Base-by-base conservation (phyloP, 2,113 vertebrate species). In the Alouatta palliata region DNA sequence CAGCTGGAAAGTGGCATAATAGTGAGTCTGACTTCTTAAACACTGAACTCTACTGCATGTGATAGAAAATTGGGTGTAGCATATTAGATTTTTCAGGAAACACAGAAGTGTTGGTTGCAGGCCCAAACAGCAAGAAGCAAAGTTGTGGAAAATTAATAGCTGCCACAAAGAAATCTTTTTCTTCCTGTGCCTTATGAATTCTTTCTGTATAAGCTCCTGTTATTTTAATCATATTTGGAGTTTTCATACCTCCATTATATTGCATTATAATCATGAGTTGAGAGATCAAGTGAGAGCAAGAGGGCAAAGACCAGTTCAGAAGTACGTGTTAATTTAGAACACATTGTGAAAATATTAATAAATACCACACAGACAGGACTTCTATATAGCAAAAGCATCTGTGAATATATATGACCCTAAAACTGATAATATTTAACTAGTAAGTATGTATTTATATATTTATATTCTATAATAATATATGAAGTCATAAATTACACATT, bases 281-380 rank as follows among this genome's bases (percentile, higher is more conserved):
- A 97, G 73, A 83, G 40, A 90, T 81, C 43, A 85, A 66, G 21
- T 66, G 47, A 96, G 37, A 98, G 16, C 16, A 86, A 85, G 23
- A 90, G 43, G 79, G 21, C n/a, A 96, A 96, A 87, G 49, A 43
- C 52, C 21, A 56, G 35, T 17, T 30, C 35, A 66, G 43, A 52
- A 76, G 13, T 32, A 80, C 37, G 40, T 80, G 71, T 91, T 77
- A 61, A 93, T 87, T 80, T 87, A 68, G 7, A 94, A 82, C 64
- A 94, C n/a, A 61, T 13, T 79, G 71, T 32, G 2, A 25, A 90
- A 94, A 95, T 76, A 86, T 32, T 91, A 80, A 2, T 95, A 94
- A 88, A 43, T 37, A 45, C n/a, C 61, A 93, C 27, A 70, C 2
- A 68, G 10, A 35, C 0, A 66, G 37, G 9, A 32, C 56, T 54